Conservation (phyloP, 2,113 vertebrate species). For the Struthio camelus region DNA sequence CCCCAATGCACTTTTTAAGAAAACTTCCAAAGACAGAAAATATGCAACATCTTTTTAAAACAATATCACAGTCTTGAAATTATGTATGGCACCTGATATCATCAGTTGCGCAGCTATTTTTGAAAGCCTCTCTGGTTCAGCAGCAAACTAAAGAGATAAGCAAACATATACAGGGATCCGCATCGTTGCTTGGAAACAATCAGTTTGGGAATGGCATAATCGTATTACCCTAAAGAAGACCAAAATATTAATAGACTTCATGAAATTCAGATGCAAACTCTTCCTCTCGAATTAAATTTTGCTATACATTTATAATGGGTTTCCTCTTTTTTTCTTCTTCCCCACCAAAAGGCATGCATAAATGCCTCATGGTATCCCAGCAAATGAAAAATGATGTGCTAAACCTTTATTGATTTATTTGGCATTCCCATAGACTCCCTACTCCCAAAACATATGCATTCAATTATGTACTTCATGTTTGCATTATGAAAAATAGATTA, state of each 20-base stretch:
- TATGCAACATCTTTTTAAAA: conserved; percentile 9
- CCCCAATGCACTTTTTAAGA: not conserved
- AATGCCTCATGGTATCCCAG: not conserved
- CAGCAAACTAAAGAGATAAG: conserved; percentile 52
- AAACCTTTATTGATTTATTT: conserved; percentile 40
- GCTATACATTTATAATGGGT: not conserved
- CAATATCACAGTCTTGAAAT: not conserved
- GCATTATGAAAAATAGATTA: not conserved
- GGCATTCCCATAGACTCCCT: conserved; percentile 26
- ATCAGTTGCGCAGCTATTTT: conserved; percentile 51
- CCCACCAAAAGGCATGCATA: not conserved
- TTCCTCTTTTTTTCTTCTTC: not conserved
- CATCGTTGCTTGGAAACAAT: conserved; percentile 75
- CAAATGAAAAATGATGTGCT: conserved; percentile 30
- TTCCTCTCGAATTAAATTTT: conserved; percentile 54
- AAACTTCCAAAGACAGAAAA: not conserved
- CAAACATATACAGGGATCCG: conserved; percentile 37
- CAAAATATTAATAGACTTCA: conserved; percentile 64
- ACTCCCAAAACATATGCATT: conserved; percentile 14
- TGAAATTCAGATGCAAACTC: conserved; percentile 53
- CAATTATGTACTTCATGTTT: not conserved
- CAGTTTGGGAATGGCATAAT: conserved; percentile 63
- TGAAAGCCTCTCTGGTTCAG: conserved; percentile 33
- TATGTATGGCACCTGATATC: conserved; percentile 35
- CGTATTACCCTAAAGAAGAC: conserved; percentile 39